These are phyloP conservation scores for Rhombomys opimus DNA, from an alignment of 2,113 vertebrate genomes.

Conservation along the genomic window DNA sequence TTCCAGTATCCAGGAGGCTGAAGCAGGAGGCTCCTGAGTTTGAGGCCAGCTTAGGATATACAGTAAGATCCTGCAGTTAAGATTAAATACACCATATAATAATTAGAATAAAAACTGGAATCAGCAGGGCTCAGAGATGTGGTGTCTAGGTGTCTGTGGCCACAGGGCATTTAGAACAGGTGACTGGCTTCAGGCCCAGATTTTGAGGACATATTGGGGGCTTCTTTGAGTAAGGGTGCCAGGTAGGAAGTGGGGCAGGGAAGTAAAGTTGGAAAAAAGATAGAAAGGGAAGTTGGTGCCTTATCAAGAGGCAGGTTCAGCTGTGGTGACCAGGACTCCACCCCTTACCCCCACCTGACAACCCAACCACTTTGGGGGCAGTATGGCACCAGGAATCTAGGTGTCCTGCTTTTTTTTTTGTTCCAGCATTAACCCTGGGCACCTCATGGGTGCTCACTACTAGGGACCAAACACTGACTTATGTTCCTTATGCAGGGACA, in stretches of 20 bases:
- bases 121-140: background rate
- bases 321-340: background rate
- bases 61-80: background rate
- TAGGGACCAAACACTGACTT: background rate
- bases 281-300: background rate
- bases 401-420: background rate
- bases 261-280: background rate
- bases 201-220: background rate
- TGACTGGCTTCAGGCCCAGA: background rate
- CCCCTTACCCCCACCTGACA: background rate
- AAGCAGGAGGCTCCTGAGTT: background rate
- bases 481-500: background rate
- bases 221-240: background rate
- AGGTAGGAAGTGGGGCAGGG: background rate
- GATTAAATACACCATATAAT: background rate
- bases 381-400: background rate
- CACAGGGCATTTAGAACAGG: background rate
- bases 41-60: background rate
- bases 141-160: background rate
- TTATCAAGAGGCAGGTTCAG: background rate
- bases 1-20: background rate
- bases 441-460: background rate
- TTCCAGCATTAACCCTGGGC: background rate
- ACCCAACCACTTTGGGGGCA: background rate
- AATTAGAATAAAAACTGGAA: background rate